A percentile compares a stretch with the other conserved stretches of the same genome.
phyloP scores from a whole-genome alignment of 2,888 invertebrate species.

The Tenodera sinensis region DNA sequence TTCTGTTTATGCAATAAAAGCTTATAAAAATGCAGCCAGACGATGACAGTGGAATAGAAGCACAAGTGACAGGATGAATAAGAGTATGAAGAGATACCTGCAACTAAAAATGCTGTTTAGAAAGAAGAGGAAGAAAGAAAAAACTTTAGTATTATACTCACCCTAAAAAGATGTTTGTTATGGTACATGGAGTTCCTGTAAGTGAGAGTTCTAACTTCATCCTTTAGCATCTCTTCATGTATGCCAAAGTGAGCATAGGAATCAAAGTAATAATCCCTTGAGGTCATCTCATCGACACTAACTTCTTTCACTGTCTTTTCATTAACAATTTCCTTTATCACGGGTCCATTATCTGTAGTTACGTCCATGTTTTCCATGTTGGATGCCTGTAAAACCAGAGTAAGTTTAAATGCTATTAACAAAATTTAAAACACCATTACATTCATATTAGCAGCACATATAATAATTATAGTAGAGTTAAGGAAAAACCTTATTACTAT shows the following conservation, averaged over 20 bases:
- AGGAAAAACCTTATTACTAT: no score
- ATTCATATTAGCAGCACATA: no score
- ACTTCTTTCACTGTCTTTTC: constrained; percentile 45
- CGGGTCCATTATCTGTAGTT: constrained; percentile 34
- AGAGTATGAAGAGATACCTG: no score
- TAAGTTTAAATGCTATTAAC: no score
- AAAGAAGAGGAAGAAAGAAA: no score
- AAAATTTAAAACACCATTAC: no score
- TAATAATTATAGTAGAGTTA: no score
- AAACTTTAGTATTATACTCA: constrained; percentile 33
- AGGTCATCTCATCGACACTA: constrained; percentile 94
- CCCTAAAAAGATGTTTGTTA: constrained; percentile 95
- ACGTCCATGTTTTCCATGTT: constrained; percentile 56
- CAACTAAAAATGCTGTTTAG: no score
- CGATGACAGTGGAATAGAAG: no score
- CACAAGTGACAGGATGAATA: no score
- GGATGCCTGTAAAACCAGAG: background rate
- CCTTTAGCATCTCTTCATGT: constrained; percentile 99
- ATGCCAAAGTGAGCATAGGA: constrained; percentile 99
- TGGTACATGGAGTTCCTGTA: constrained; percentile 99
- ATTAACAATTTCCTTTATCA: constrained; percentile 29
- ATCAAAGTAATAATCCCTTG: constrained; percentile 99
- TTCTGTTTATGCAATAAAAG: no score
- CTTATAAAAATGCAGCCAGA: no score
- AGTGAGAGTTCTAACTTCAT: constrained; percentile 96